Evolutionary conservation across 2,113 vertebrate genomes (phyloP).

Genomic region (Macquaria ambigua): DNA sequence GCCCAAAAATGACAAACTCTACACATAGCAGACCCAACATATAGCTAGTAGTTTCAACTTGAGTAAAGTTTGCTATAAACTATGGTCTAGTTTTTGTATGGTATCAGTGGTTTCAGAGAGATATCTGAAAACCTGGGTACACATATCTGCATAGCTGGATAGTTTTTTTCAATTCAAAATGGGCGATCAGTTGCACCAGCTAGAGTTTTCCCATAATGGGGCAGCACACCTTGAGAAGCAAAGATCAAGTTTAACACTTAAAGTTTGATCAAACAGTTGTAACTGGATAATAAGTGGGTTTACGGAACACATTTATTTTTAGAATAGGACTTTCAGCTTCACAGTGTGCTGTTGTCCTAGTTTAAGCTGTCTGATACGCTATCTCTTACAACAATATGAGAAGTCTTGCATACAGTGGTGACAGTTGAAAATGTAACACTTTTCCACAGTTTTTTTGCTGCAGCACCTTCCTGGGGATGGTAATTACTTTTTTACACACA

Average conservation of each 20-base stretch:
- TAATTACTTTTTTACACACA: slow-evolving; percentile 21
- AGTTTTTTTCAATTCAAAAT: background rate
- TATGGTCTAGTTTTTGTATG: background rate
- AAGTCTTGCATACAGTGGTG: background rate
- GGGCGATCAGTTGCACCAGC: background rate
- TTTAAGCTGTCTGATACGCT: slow-evolving; percentile 29
- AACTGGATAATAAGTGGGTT: slow-evolving; percentile 20
- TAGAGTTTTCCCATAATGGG: background rate
- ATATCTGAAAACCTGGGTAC: too few species aligned
- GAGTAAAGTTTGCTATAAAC: background rate
- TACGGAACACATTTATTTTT: slow-evolving; percentile 4
- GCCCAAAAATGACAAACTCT: background rate
- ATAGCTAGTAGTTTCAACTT: background rate
- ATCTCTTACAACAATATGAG: slow-evolving; percentile 7
- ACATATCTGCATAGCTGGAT: background rate
- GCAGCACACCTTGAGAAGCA: background rate
- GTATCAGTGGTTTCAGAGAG: background rate
- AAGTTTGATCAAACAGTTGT: background rate
- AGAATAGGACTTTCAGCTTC: slow-evolving; percentile 15
- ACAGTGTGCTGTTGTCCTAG: slow-evolving; percentile 22
- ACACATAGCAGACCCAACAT: background rate
- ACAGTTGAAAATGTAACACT: slow-evolving; percentile 6
- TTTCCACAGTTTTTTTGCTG: slow-evolving; percentile 13
- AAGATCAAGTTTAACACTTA: background rate
- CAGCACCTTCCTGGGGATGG: slow-evolving; percentile 9